These are phyloP conservation scores for Synodontis membranacea DNA, from an alignment of 2,113 vertebrate genomes.

Conservation along the genomic window DNA sequence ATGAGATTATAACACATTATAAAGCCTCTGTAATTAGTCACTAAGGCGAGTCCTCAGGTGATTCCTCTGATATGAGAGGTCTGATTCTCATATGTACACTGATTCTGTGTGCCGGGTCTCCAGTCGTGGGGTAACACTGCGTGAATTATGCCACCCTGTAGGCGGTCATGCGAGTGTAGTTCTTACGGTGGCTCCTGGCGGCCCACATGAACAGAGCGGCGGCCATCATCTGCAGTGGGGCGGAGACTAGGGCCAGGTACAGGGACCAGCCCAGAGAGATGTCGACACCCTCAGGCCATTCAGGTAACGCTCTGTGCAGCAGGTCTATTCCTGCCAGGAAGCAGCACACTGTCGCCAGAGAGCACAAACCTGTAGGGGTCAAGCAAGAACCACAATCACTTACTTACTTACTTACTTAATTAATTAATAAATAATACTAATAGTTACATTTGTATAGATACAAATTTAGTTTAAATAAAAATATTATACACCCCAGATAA, in stretches of 20 bases:
- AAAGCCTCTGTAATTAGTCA: not conserved
- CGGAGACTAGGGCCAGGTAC: conserved; percentile 92
- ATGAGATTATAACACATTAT: not conserved
- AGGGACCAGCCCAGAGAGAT: conserved; percentile 92
- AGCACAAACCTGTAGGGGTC: conserved; percentile 80
- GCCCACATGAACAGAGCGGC: conserved; percentile 95
- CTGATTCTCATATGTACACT: not conserved
- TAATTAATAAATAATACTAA: not conserved
- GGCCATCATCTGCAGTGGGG: conserved; percentile 94
- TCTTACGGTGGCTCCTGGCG: conserved; percentile 86
- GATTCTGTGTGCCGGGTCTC: not conserved
- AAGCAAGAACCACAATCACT: not conserved
- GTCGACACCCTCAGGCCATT: conserved; percentile 67
- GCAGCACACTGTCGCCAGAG: conserved; percentile 86
- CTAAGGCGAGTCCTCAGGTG: not conserved
- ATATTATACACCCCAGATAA: no score
- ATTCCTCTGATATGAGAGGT: not conserved
- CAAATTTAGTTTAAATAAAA: no score
- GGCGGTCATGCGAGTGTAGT: conserved; percentile 86
- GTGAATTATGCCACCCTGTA: conserved; percentile 82
- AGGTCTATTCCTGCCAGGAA: conserved; percentile 85
- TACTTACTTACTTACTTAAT: not conserved
- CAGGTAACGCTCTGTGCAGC: conserved; percentile 74
- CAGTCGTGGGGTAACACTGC: not conserved
- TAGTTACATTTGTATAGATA: no score